A percentile compares a stretch with the other conserved stretches of the same genome.
These are phyloP conservation scores for Trilocha varians DNA, from an alignment of 2,888 invertebrate genomes.

Conservation along the genomic window DNA sequence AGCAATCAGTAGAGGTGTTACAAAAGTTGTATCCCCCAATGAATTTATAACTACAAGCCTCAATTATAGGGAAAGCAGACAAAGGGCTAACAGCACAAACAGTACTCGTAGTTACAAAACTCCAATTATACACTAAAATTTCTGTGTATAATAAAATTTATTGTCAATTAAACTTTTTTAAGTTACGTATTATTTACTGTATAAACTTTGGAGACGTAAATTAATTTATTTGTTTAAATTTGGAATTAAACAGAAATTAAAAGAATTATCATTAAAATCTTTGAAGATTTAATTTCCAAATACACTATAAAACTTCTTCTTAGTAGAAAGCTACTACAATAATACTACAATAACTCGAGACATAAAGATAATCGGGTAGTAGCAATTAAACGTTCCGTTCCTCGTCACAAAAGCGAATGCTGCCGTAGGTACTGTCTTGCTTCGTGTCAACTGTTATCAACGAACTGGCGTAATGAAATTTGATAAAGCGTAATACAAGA, in stretches of 20 bases:
- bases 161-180: conserved; percentile 16
- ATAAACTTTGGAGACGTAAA: not conserved
- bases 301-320: no score
- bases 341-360: conserved; percentile 11
- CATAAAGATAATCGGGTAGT: no score
- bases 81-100: conserved; percentile 26
- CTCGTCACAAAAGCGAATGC: no score
- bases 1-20: conserved; percentile 53
- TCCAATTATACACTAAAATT: not conserved
- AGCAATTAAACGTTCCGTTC: no score
- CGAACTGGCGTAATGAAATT: conserved; percentile 21
- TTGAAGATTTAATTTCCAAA: no score
- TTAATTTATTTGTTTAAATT: no score
- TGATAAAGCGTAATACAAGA: conserved; percentile 22
- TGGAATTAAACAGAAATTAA: no score
- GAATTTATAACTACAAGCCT: conserved; percentile 61
- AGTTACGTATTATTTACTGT: not conserved
- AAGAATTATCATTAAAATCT: no score
- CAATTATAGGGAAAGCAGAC: conserved; percentile 68
- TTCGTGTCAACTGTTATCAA: conserved; percentile 12
- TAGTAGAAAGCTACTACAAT: no score
- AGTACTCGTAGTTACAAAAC: not conserved
- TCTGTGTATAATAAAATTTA: conserved; percentile 22
- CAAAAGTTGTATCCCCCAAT: conserved; percentile 62
- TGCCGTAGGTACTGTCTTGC: not conserved